A percentile compares a stretch with the other conserved stretches of the same genome.
Conservation (phyloP, 2,888 invertebrate species). For the Laothoe populi region DNA sequence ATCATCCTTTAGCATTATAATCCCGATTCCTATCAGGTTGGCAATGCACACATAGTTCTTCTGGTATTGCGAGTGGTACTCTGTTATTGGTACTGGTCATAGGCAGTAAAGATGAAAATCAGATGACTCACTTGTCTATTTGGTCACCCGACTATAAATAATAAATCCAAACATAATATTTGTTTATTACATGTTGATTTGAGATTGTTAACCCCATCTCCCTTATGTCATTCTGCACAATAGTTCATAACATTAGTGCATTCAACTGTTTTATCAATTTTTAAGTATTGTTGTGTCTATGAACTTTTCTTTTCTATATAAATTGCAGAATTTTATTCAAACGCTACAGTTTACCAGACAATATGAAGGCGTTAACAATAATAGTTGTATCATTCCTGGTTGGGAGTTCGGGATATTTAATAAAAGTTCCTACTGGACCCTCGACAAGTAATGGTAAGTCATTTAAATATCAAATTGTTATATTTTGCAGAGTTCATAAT, state of each 20-base stretch:
- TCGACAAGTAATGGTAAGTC: neutral
- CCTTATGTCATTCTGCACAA: conserved; percentile 43
- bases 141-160: too few species aligned
- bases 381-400: conserved; percentile 44
- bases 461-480: neutral
- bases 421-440: conserved; percentile 60
- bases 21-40: too few species aligned
- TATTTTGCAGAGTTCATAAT: too few species aligned
- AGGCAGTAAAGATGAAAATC: too few species aligned
- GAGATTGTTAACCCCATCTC: conserved; percentile 49
- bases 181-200: conserved; percentile 1
- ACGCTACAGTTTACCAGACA: conserved; percentile 46
- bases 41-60: too few species aligned
- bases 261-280: conserved; percentile 63
- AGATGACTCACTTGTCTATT: too few species aligned
- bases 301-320: conserved; percentile 55
- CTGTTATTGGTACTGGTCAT: too few species aligned
- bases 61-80: too few species aligned
- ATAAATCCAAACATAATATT: neutral
- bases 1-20: too few species aligned
- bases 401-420: conserved; percentile 60
- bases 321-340: conserved; percentile 38
- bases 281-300: conserved; percentile 50
- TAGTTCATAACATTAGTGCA: conserved; percentile 48
- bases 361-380: conserved; percentile 66